Evolutionary conservation across 2,113 vertebrate genomes (phyloP).

Genomic region (Passer montanus): DNA sequence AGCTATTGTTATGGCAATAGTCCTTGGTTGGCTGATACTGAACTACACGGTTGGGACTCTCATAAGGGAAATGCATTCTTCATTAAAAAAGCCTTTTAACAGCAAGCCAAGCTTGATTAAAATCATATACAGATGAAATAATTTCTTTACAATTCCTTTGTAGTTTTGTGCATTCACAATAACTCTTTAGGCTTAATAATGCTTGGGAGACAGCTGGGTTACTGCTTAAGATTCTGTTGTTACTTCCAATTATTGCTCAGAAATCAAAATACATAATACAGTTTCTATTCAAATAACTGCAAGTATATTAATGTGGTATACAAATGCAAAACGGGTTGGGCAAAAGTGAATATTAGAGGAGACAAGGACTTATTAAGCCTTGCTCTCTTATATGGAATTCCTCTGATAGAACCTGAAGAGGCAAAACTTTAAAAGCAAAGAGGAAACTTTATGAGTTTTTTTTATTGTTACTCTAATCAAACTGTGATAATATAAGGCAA

Average conservation of each 20-base stretch:
- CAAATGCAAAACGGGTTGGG: slow-evolving; percentile 3
- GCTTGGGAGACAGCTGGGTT: slow-evolving; percentile 46
- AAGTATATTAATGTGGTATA: slow-evolving; percentile 15
- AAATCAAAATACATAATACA: slow-evolving; percentile 36
- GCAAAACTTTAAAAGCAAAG: slow-evolving; percentile 24
- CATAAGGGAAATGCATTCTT: slow-evolving; percentile 59
- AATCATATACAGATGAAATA: slow-evolving; percentile 71
- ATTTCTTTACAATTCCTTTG: slow-evolving; percentile 63
- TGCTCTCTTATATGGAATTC: neutral
- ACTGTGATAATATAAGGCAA: slow-evolving; percentile 1
- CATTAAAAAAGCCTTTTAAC: slow-evolving; percentile 67
- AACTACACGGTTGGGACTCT: slow-evolving; percentile 4
- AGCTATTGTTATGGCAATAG: slow-evolving; percentile 31
- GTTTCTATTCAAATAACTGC: slow-evolving; percentile 33
- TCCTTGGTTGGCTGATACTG: slow-evolving; percentile 27
- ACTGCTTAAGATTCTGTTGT: slow-evolving; percentile 46
- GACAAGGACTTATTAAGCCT: neutral
- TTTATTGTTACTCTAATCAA: slow-evolving; percentile 35
- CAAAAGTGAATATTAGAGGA: neutral
- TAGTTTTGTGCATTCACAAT: slow-evolving; percentile 46
- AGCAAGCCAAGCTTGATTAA: slow-evolving; percentile 69
- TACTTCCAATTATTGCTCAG: slow-evolving; percentile 53
- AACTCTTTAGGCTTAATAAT: slow-evolving; percentile 59
- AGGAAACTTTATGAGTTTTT: slow-evolving; percentile 21
- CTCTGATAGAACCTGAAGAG: neutral